phyloP scores from a whole-genome alignment of 2,113 vertebrate species.

The Petroica traversi region DNA sequence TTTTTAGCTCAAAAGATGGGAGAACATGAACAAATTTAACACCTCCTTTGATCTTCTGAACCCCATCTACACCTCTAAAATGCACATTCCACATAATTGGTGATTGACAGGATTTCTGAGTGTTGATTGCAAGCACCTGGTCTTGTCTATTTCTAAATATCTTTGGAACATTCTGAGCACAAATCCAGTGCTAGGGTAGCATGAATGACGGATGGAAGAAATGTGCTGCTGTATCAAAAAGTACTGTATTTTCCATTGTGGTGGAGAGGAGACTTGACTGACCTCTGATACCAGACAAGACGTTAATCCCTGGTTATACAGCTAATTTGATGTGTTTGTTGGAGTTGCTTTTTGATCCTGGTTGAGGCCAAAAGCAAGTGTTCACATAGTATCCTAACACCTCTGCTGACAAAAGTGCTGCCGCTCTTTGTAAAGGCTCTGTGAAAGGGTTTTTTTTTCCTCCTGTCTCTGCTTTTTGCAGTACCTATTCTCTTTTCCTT shows the following conservation, averaged over 20 bases:
- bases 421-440: not conserved
- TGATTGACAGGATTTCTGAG: not conserved
- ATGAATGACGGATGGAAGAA: not conserved
- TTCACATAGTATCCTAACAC: not conserved
- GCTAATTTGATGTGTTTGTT: not conserved
- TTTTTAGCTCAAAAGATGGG: not conserved
- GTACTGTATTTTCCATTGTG: not conserved
- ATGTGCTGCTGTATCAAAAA: not conserved
- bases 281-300: not conserved
- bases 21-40: not conserved
- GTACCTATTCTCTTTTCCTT: not conserved
- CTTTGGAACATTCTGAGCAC: not conserved
- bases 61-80: not conserved
- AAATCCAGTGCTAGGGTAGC: fast-evolving
- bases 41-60: not conserved
- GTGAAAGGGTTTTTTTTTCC: not conserved
- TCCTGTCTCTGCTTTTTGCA: not conserved
- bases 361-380: not conserved
- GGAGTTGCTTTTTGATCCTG: not conserved
- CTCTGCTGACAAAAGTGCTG: not conserved
- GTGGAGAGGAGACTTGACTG: not conserved
- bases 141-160: not conserved
- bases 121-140: not conserved
- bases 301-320: not conserved
- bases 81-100: not conserved